A percentile compares a stretch with the other conserved stretches of the same genome.
These are phyloP conservation scores for Wasmannia auropunctata DNA, from an alignment of 1,140 invertebrate genomes.

Conservation along the genomic window DNA sequence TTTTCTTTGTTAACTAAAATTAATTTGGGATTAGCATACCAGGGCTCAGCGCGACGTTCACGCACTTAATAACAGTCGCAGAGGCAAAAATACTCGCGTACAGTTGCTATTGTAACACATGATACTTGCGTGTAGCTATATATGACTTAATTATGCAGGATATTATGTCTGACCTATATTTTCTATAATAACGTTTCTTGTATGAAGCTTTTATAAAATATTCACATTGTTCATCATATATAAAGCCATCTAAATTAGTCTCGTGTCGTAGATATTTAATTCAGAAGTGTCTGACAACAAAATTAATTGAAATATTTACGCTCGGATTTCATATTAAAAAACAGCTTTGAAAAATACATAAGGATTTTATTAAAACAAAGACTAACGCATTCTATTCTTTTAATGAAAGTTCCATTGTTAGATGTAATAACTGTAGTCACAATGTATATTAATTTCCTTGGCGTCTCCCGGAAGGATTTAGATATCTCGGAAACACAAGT, in stretches of 20 bases:
- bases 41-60: background rate
- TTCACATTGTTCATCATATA: background rate
- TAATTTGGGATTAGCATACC: slow-evolving; percentile 51
- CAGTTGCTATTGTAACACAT: slow-evolving; percentile 19
- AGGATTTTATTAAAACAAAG: background rate
- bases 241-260: background rate
- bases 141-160: slow-evolving; percentile 1
- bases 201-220: background rate
- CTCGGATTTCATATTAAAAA: background rate
- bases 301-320: background rate
- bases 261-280: background rate
- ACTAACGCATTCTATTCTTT: background rate
- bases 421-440: background rate
- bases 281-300: background rate
- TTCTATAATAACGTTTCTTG: background rate
- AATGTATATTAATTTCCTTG: slow-evolving; percentile 1
- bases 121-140: background rate
- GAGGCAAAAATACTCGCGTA: slow-evolving; percentile 8
- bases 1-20: slow-evolving; percentile 43
- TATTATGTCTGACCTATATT: slow-evolving; percentile 15
- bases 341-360: background rate
- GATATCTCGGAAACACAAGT: background rate
- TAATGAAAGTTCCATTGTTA: background rate
- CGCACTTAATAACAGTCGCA: slow-evolving; percentile 15
- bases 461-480: background rate